Percentiles rank a stretch among this genome's conserved stretches.
Evolutionary conservation across 2,797 vertebrate species (phyloP).

Genomic region (Muraenolepis orangiensis): DNA sequence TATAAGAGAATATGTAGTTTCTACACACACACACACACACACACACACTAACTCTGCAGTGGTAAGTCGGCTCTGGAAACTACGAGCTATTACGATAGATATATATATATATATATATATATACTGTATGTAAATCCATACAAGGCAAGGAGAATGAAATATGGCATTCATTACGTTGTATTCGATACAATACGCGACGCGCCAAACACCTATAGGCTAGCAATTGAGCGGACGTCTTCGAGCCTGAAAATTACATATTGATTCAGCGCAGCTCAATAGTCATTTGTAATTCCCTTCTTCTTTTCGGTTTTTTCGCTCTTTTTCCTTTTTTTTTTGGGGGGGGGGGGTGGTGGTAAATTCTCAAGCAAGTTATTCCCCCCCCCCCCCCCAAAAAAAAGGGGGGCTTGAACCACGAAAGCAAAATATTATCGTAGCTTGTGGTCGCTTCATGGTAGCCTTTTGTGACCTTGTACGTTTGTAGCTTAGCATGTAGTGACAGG

Average conservation of each 20-base stretch:
- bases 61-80: constrained; percentile 14
- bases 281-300: constrained; percentile 57
- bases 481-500: too few relatives aligned
- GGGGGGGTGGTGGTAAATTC: too few relatives aligned
- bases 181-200: constrained; percentile 57
- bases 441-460: too few relatives aligned
- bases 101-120: constrained; percentile 3
- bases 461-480: too few relatives aligned
- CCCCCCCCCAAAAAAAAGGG: too few relatives aligned
- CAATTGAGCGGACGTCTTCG: constrained; percentile 39
- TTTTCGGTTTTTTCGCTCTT: too few relatives aligned
- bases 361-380: constrained; percentile 55
- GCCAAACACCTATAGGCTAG: constrained; percentile 62
- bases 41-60: constrained; percentile 40
- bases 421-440: too few relatives aligned
- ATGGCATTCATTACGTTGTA: constrained; percentile 65
- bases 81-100: constrained; percentile 57
- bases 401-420: constrained; percentile 6
- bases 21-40: constrained; percentile 42
- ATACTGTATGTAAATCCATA: too few relatives aligned
- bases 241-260: constrained; percentile 69
- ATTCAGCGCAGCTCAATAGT: constrained; percentile 60
- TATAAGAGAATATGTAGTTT: constrained; percentile 16
- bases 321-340: too few relatives aligned
- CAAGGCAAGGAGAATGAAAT: constrained; percentile 53